A percentile compares a stretch with the other conserved stretches of the same genome.
Conservation (phyloP, 2,888 invertebrate species). For the Caenorhabditis panamensis region DNA sequence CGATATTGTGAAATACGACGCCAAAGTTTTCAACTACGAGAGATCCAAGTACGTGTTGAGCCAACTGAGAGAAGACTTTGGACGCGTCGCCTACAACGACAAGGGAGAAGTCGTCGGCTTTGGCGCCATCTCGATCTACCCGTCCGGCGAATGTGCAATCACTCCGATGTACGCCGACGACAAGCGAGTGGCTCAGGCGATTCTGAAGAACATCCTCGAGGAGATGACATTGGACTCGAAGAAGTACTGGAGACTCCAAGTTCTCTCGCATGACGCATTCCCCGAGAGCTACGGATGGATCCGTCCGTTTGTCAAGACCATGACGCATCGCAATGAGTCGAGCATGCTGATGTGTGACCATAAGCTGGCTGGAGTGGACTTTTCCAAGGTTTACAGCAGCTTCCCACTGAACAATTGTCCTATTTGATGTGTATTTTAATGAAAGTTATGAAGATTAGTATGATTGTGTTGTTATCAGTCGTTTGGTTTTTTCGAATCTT, state of each 20-base stretch:
- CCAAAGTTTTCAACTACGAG: slow-evolving; percentile 29
- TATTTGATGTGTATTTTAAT: slow-evolving; percentile 12
- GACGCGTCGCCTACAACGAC: slow-evolving; percentile 34
- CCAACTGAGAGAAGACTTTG: slow-evolving; percentile 26
- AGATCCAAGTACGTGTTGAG: slow-evolving; percentile 28
- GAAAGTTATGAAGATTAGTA: neutral
- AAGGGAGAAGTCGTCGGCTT: slow-evolving; percentile 35
- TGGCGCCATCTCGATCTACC: slow-evolving; percentile 38
- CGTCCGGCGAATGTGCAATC: slow-evolving; percentile 24
- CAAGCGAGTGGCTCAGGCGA: slow-evolving; percentile 30
- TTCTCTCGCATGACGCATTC: too few relatives aligned
- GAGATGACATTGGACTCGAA: slow-evolving; percentile 13
- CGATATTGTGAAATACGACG: slow-evolving; percentile 32
- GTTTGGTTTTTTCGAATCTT: too few relatives aligned
- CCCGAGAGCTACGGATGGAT: slow-evolving; percentile 13
- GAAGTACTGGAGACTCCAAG: slow-evolving; percentile 23
- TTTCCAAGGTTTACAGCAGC: slow-evolving; percentile 26
- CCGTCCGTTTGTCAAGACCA: neutral
- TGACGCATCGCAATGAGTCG: slow-evolving; percentile 6
- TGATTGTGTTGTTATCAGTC: too few relatives aligned
- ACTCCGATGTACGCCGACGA: slow-evolving; percentile 36
- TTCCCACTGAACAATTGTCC: slow-evolving; percentile 28
- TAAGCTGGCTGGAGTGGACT: slow-evolving; percentile 21
- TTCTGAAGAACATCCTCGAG: slow-evolving; percentile 21
- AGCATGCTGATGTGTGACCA: slow-evolving; percentile 31